These are phyloP conservation scores for Isichthys henryi DNA, from an alignment of 2,113 vertebrate genomes.

Conservation along the genomic window DNA sequence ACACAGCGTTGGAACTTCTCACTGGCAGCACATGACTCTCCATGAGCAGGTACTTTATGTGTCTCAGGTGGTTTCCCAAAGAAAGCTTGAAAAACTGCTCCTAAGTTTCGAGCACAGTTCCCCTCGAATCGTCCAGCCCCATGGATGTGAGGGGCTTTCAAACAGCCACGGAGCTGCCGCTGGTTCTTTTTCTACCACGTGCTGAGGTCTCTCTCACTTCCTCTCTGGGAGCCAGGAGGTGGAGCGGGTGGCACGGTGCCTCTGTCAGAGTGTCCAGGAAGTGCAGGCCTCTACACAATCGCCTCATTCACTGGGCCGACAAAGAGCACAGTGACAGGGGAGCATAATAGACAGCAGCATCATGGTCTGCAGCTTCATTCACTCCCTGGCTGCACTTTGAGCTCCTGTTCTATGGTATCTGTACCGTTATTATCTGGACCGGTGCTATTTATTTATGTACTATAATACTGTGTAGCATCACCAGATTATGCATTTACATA, in stretches of 20 bases:
- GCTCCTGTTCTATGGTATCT: neutral
- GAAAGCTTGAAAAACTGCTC: neutral
- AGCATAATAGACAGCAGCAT: slow-evolving; percentile 15
- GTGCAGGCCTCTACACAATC: neutral
- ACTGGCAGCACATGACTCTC: no score
- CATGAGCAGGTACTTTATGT: neutral
- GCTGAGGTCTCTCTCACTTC: neutral
- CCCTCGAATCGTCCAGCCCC: neutral
- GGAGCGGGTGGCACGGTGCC: neutral
- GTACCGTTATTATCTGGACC: neutral
- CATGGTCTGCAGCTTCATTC: slow-evolving; percentile 15
- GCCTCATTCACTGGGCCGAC: neutral
- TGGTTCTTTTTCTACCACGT: neutral
- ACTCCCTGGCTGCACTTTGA: neutral
- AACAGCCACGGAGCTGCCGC: neutral
- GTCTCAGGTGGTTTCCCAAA: neutral
- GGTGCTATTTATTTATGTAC: neutral
- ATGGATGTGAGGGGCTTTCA: neutral
- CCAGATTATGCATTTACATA: neutral
- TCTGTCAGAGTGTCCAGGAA: neutral
- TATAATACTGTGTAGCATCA: neutral
- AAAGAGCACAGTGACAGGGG: neutral
- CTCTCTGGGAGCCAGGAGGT: neutral
- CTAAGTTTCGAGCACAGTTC: neutral
- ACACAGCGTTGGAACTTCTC: no score